Percentiles rank a stretch among this genome's conserved stretches.
phyloP scores from a whole-genome alignment of 2,888 invertebrate species.

The Escarpia spicata region DNA sequence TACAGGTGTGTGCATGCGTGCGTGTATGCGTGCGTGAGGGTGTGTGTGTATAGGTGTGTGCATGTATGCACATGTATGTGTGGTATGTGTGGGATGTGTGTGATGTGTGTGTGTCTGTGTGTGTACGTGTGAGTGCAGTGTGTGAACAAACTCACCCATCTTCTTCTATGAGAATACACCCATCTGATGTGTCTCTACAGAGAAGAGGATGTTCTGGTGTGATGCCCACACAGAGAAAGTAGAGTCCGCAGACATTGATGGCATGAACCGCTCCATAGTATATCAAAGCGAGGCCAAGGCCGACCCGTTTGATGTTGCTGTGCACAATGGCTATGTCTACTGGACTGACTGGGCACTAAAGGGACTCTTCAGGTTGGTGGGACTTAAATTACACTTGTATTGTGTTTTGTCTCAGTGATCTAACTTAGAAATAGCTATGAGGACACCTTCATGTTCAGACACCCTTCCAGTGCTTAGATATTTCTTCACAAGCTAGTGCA shows the following conservation, averaged over 20 bases:
- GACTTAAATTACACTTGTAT: neutral
- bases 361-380: conserved; percentile 25
- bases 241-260: conserved; percentile 48
- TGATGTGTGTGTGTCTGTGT: too few species aligned
- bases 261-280: conserved; percentile 41
- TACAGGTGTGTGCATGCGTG: neutral
- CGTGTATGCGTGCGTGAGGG: neutral
- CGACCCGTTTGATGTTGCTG: conserved; percentile 57
- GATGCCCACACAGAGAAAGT: conserved; percentile 55
- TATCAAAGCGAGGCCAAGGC: conserved; percentile 45
- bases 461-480: neutral
- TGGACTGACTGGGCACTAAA: conserved; percentile 56
- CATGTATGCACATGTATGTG: neutral
- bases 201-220: conserved; percentile 56
- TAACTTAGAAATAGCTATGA: neutral
- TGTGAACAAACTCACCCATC: too few species aligned
- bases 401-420: neutral
- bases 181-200: conserved; percentile 39
- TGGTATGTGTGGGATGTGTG: too few species aligned
- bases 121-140: too few species aligned
- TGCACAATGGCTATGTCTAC: conserved; percentile 52
- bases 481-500: too few species aligned
- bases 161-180: neutral
- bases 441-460: neutral
- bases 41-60: neutral